phyloP scores from a whole-genome alignment of 2,797 vertebrate genomes.

The Lithobates pipiens region DNA sequence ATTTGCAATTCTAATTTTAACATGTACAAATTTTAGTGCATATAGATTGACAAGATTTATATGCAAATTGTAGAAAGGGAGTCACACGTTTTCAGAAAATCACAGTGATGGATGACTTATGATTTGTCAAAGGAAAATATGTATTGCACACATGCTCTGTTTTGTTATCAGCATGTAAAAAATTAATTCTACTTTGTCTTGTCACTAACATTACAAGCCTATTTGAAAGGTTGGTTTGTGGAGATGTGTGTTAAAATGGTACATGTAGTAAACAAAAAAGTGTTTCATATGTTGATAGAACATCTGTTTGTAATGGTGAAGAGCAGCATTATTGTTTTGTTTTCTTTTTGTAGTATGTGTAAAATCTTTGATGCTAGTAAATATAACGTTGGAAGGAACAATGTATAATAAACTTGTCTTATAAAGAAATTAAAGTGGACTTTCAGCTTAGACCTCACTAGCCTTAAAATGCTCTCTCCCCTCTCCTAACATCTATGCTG shows the following conservation, averaged over 20 bases:
- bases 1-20: conserved; percentile 19
- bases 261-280: not conserved
- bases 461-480: too few species aligned
- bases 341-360: not conserved
- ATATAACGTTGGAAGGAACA: not conserved
- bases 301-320: too few species aligned
- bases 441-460: too few species aligned
- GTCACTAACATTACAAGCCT: not conserved
- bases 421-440: too few species aligned
- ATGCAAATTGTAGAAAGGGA: conserved; percentile 1
- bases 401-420: too few species aligned
- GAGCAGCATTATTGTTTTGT: not conserved
- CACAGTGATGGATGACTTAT: not conserved
- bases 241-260: not conserved
- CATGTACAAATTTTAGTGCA: conserved; percentile 8
- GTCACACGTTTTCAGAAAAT: not conserved
- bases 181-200: not conserved
- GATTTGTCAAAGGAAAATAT: not conserved
- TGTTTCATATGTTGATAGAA: not conserved
- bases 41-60: conserved; percentile 12
- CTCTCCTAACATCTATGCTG: too few species aligned
- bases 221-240: not conserved
- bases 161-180: not conserved
- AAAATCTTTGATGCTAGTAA: not conserved
- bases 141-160: not conserved